These are phyloP conservation scores for Pantherophis guttatus DNA, from an alignment of 2,113 vertebrate genomes.

Conservation along the genomic window DNA sequence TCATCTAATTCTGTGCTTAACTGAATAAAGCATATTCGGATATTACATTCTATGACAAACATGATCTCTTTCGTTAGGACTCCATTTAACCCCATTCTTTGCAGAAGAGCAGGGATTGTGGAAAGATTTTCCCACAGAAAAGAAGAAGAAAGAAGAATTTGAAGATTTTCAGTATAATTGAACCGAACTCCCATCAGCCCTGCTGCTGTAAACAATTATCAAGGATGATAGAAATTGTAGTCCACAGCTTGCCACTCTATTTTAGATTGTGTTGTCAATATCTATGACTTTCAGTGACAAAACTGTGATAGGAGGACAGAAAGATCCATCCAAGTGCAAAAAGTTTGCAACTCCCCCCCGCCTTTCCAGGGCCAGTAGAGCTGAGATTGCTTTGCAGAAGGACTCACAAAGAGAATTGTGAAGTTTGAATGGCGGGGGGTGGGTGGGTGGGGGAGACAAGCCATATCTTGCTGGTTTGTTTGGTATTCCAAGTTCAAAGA, in stretches of 20 bases:
- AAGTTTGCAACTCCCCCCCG: background rate
- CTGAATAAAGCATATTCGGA: background rate
- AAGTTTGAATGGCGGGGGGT: background rate
- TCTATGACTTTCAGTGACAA: background rate
- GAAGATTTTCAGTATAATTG: too few species aligned
- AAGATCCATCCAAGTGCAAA: background rate
- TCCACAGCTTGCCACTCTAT: too few species aligned
- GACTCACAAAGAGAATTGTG: background rate
- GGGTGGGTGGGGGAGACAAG: background rate
- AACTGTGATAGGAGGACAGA: background rate
- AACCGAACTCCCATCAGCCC: background rate
- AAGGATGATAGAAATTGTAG: background rate
- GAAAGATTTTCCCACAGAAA: background rate
- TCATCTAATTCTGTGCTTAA: background rate
- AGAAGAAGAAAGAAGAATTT: background rate
- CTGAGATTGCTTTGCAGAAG: background rate
- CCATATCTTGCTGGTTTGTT: conserved; percentile 13
- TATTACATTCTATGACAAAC: background rate
- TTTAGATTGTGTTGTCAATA: background rate
- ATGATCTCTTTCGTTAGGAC: background rate
- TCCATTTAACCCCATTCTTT: background rate
- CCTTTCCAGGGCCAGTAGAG: rapidly evolving
- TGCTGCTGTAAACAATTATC: background rate
- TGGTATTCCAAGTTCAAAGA: background rate
- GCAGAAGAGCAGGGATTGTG: background rate